Percentiles rank a stretch among this genome's conserved stretches.
Conservation (phyloP, 2,888 invertebrate genomes). For the Epinotia bilunana region DNA sequence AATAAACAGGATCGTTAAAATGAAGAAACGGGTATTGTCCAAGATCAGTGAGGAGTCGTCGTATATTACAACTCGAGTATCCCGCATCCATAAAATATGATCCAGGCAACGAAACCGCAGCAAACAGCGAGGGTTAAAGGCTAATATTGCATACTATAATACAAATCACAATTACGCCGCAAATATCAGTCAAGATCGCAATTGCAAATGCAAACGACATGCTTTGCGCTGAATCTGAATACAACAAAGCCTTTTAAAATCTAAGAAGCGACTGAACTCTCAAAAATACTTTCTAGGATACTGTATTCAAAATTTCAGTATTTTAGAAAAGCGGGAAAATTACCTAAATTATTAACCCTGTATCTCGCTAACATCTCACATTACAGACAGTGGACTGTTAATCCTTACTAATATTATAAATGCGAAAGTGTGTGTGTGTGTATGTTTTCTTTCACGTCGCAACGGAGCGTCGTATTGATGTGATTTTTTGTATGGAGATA, state of each 20-base stretch:
- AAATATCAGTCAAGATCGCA: conserved; percentile 42
- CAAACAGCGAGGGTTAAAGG: conserved; percentile 39
- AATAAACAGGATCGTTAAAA: conserved; percentile 18
- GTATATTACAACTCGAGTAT: conserved; percentile 23
- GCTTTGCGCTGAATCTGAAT: conserved; percentile 42
- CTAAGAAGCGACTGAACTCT: conserved; percentile 22
- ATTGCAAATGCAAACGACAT: conserved; percentile 43
- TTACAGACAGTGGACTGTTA: too few relatives aligned
- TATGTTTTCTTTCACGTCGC: too few relatives aligned
- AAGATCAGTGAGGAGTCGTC: conserved; percentile 12
- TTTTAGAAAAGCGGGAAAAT: too few relatives aligned
- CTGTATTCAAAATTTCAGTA: too few relatives aligned
- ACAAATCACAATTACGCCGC: conserved; percentile 44
- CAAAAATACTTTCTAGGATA: too few relatives aligned
- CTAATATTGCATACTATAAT: conserved; percentile 38
- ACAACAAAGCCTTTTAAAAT: conserved; percentile 37
- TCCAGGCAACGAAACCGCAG: conserved; percentile 40
- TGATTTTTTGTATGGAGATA: too few relatives aligned
- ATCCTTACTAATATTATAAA: too few relatives aligned
- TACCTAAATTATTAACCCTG: too few relatives aligned
- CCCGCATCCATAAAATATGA: conserved; percentile 38
- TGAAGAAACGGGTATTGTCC: conserved; percentile 27
- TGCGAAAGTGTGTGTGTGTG: too few relatives aligned
- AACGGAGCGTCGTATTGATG: too few relatives aligned
- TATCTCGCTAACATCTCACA: too few relatives aligned